Evolutionary conservation across 2,888 invertebrate genomes (phyloP).

Genomic region (Drosophila ezoana): DNA sequence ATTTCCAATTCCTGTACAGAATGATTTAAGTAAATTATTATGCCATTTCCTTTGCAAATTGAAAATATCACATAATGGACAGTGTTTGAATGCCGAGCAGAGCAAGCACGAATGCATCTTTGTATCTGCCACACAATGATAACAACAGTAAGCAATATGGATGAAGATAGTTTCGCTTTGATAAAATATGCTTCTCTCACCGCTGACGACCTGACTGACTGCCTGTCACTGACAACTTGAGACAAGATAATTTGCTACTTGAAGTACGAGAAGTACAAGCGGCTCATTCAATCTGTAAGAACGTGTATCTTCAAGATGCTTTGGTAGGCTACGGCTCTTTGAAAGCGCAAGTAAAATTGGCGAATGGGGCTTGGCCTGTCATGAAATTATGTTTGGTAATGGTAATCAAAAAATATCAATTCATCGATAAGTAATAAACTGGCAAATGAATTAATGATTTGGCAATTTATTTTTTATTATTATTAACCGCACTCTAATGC

Average conservation of each 20-base stretch:
- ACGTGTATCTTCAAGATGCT: slow-evolving; percentile 47
- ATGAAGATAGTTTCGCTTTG: slow-evolving; percentile 47
- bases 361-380: slow-evolving; percentile 29
- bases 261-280: slow-evolving; percentile 40
- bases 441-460: slow-evolving; percentile 67
- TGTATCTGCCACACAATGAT: slow-evolving; percentile 40
- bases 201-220: slow-evolving; percentile 18
- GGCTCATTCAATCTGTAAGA: slow-evolving; percentile 40
- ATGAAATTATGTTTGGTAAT: slow-evolving; percentile 12
- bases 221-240: slow-evolving; percentile 75
- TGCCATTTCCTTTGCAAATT: slow-evolving; percentile 39
- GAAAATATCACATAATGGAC: slow-evolving; percentile 40
- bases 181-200: slow-evolving; percentile 46
- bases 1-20: slow-evolving; percentile 16
- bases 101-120: slow-evolving; percentile 34
- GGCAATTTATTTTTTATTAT: slow-evolving; percentile 53
- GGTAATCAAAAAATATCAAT: slow-evolving; percentile 25
- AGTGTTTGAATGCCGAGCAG: slow-evolving; percentile 2
- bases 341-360: slow-evolving; percentile 29
- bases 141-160: slow-evolving; percentile 21
- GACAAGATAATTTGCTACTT: slow-evolving; percentile 80
- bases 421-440: slow-evolving; percentile 42
- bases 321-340: slow-evolving; percentile 32
- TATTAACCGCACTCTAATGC: slow-evolving; percentile 35
- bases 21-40: slow-evolving; percentile 48